A percentile compares a stretch with the other conserved stretches of the same genome.
Evolutionary conservation across 2,888 invertebrate species (phyloP).

Genomic region (Geophilus truncorum): DNA sequence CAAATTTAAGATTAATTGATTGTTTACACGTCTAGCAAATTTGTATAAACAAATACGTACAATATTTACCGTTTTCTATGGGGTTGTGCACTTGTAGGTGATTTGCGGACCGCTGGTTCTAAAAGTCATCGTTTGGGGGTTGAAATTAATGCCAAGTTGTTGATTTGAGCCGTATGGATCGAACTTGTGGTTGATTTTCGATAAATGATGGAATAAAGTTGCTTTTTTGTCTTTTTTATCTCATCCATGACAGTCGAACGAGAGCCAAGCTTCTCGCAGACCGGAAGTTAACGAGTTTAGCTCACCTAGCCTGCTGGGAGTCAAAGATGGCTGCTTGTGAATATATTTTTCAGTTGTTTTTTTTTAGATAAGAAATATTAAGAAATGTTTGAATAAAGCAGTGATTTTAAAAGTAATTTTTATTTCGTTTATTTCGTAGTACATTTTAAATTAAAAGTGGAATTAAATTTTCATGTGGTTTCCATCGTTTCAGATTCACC

Average conservation of each 20-base stretch:
- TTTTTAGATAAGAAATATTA: background rate
- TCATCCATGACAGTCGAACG: slow-evolving; percentile 4
- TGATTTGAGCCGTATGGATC: too few relatives aligned
- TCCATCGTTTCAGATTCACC: background rate
- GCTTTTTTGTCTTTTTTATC: slow-evolving; percentile 10
- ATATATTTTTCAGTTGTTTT: too few relatives aligned
- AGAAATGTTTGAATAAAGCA: background rate
- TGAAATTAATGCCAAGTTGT: background rate
- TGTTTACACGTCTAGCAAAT: too few relatives aligned
- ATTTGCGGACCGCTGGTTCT: background rate
- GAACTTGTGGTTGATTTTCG: too few relatives aligned
- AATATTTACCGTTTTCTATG: background rate
- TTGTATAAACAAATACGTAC: background rate
- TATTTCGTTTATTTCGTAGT: too few relatives aligned
- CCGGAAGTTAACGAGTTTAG: background rate
- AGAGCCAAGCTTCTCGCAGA: background rate
- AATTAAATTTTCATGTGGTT: background rate
- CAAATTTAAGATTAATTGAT: background rate
- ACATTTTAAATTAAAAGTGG: background rate
- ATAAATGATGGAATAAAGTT: background rate
- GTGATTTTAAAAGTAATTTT: too few relatives aligned
- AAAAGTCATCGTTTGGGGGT: background rate
- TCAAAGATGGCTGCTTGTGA: background rate
- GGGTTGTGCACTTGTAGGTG: background rate
- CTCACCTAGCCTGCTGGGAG: background rate